Conservation (phyloP, 2,888 invertebrate species). For the Panopea generosa region DNA sequence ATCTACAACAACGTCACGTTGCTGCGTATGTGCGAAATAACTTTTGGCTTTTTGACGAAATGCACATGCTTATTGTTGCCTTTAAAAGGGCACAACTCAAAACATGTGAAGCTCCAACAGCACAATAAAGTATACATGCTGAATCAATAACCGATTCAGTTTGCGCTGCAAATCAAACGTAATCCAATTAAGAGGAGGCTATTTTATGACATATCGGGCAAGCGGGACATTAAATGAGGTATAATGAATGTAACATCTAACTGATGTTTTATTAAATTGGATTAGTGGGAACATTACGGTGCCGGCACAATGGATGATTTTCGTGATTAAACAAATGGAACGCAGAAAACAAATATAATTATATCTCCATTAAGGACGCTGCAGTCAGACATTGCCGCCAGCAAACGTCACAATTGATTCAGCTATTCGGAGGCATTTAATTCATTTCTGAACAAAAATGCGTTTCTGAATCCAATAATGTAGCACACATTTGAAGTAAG, state of each 20-base stretch:
- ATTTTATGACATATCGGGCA: constrained; percentile 53
- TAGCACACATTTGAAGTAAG: no score
- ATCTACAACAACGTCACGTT: no score
- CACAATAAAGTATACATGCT: no score
- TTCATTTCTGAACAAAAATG: no score
- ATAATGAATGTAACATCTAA: constrained; percentile 46
- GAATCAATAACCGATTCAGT: constrained; percentile 45
- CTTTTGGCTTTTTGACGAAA: no score
- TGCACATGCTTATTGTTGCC: no score
- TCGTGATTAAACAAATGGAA: constrained; percentile 60
- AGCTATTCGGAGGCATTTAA: no score
- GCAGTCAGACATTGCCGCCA: neutral
- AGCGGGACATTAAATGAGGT: constrained; percentile 43
- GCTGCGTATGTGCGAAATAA: no score
- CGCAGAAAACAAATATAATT: constrained; percentile 59
- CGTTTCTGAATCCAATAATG: no score
- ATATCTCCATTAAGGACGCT: constrained; percentile 27
- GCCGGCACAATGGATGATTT: constrained; percentile 26
- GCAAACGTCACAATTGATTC: neutral
- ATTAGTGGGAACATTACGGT: constrained; percentile 46
- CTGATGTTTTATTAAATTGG: constrained; percentile 56
- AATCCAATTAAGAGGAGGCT: constrained; percentile 55
- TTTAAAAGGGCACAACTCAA: no score
- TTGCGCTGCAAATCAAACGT: constrained; percentile 61
- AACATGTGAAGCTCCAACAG: no score